phyloP scores from a whole-genome alignment of 2,113 vertebrate species.

The Sminthopsis crassicaudata region DNA sequence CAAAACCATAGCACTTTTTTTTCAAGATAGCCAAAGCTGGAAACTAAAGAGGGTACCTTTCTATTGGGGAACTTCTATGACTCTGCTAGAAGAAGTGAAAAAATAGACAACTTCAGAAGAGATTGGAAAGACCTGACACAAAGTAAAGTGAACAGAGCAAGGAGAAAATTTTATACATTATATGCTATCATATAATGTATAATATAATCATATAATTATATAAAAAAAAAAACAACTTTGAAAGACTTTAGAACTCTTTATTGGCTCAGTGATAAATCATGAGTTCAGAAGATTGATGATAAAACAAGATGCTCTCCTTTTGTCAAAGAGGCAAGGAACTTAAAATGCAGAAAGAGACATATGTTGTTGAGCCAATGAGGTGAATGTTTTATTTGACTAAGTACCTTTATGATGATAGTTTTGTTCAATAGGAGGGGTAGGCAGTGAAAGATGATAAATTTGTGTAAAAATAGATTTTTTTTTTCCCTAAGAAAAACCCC shows the following conservation, averaged over 20 bases:
- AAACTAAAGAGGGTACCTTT: background rate
- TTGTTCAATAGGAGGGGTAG: background rate
- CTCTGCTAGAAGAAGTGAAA: background rate
- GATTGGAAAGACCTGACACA: background rate
- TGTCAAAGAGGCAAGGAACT: background rate
- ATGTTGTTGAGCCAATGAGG: background rate
- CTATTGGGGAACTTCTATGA: background rate
- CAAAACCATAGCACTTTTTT: background rate
- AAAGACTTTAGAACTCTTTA: background rate
- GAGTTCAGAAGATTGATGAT: background rate
- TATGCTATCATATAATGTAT: too few relatives aligned
- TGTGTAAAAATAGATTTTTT: background rate
- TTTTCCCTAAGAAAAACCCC: background rate
- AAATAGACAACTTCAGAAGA: background rate
- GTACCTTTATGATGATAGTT: background rate
- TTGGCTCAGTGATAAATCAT: background rate
- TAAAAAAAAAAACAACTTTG: background rate
- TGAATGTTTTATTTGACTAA: background rate
- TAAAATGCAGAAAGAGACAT: background rate
- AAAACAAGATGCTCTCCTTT: background rate
- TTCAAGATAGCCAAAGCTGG: background rate
- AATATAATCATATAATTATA: too few relatives aligned
- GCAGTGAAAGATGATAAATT: background rate
- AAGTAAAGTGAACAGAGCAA: background rate
- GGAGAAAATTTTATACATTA: background rate